A percentile compares a stretch with the other conserved stretches of the same genome.
Conservation (phyloP, 2,113 vertebrate genomes). For the Physeter macrocephalus region DNA sequence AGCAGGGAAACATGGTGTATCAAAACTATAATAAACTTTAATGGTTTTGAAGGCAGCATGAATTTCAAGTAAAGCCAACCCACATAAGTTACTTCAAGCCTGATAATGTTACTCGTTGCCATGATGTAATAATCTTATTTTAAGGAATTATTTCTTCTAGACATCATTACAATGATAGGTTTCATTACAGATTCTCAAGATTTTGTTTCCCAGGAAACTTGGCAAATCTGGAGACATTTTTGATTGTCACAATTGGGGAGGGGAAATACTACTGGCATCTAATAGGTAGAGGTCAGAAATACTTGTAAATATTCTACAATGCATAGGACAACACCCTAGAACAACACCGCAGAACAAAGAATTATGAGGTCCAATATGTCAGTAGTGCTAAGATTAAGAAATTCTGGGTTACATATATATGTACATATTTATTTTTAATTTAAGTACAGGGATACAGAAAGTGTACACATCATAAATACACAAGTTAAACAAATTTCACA, state of each 20-base stretch:
- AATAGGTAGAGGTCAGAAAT: background rate
- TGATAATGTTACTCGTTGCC: conserved; percentile 2
- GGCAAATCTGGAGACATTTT: background rate
- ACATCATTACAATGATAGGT: background rate
- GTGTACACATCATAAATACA: background rate
- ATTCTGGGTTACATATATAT: background rate
- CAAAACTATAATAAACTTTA: conserved; percentile 55
- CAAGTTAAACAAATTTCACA: background rate
- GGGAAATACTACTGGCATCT: background rate
- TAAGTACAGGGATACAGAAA: background rate
- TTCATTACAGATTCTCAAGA: background rate
- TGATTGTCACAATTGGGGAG: background rate
- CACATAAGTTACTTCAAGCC: background rate
- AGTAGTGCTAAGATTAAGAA: background rate
- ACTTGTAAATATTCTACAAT: background rate
- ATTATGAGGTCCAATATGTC: background rate
- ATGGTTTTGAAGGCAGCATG: conserved; percentile 40
- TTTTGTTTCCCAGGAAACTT: background rate
- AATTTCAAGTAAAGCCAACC: conserved; percentile 35
- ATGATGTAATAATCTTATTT: conserved; percentile 10
- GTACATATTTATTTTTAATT: background rate
- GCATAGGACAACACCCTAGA: accelerated
- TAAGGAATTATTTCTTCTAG: background rate
- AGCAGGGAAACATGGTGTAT: background rate
- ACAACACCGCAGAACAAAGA: background rate